Evolutionary conservation across 2,113 vertebrate genomes (phyloP).

Genomic region (human): DNA sequence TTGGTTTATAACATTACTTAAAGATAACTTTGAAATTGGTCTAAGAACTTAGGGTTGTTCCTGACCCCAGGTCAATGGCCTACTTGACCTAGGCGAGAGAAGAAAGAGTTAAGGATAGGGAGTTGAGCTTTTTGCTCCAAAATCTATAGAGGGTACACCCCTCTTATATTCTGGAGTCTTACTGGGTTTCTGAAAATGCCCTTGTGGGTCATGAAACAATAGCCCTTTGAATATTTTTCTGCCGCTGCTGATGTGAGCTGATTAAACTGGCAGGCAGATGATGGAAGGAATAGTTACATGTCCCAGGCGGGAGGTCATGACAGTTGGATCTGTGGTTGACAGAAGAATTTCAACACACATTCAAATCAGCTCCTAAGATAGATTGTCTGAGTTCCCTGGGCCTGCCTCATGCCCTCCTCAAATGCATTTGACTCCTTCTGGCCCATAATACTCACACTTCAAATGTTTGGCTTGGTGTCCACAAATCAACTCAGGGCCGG

Average conservation of each 20-base stretch:
- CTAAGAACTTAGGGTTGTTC: background rate
- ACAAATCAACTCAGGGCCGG: background rate
- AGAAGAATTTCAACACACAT: slow-evolving; percentile 41
- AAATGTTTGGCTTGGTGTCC: background rate
- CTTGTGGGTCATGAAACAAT: background rate
- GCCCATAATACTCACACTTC: background rate
- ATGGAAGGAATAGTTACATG: slow-evolving; percentile 6
- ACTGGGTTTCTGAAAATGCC: slow-evolving; percentile 19
- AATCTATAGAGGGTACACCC: background rate
- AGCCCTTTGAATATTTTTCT: slow-evolving; percentile 27
- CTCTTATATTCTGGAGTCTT: background rate
- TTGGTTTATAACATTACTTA: slow-evolving; percentile 26
- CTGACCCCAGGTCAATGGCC: background rate
- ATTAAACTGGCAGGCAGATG: slow-evolving; percentile 35
- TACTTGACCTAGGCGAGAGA: background rate
- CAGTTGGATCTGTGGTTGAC: background rate
- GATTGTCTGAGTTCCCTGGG: background rate
- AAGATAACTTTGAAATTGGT: background rate
- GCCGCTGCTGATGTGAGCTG: background rate
- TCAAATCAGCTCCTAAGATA: slow-evolving; percentile 3
- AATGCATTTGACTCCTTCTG: slow-evolving; percentile 30
- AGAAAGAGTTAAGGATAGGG: background rate
- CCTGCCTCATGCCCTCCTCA: background rate
- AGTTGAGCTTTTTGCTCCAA: slow-evolving; percentile 26
- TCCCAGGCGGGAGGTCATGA: background rate